These are phyloP conservation scores for Apogon hyalosoma DNA, from an alignment of 2,797 vertebrate species.

Conservation along the genomic window DNA sequence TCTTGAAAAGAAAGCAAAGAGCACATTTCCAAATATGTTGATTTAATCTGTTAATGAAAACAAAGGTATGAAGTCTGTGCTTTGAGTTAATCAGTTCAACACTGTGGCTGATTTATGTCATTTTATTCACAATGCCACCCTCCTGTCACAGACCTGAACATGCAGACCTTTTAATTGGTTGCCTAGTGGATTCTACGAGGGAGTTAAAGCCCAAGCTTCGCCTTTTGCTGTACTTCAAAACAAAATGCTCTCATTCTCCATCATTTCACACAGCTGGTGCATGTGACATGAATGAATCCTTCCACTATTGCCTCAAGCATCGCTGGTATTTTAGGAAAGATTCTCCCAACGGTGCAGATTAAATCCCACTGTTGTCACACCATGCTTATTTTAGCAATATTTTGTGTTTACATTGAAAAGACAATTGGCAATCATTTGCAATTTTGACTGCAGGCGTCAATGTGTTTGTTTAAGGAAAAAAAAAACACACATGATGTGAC, in stretches of 20 bases:
- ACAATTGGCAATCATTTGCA: conserved; percentile 57
- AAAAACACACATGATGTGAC: conserved; percentile 11
- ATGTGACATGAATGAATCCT: conserved; percentile 28
- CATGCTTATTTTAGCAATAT: conserved; percentile 42
- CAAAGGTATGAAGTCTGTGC: conserved; percentile 33
- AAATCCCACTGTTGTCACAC: conserved; percentile 47
- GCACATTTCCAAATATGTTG: no score
- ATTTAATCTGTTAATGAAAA: conserved; percentile 24
- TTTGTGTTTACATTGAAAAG: conserved; percentile 55
- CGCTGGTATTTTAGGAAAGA: conserved; percentile 43
- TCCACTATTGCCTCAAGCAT: conserved; percentile 19
- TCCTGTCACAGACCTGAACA: conserved; percentile 28
- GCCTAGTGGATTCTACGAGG: conserved; percentile 45
- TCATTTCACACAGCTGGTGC: conserved; percentile 12
- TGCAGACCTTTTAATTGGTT: conserved; percentile 62
- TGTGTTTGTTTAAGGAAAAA: conserved; percentile 38
- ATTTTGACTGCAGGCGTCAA: conserved; percentile 33
- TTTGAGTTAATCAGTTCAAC: conserved; percentile 51
- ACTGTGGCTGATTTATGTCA: conserved; percentile 44
- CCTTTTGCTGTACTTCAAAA: conserved; percentile 5
- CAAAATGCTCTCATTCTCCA: conserved; percentile 21
- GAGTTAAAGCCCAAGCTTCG: conserved; percentile 49
- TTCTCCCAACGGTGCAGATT: conserved; percentile 27
- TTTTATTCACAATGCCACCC: conserved; percentile 57
- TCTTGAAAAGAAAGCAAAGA: no score